These are phyloP conservation scores for Cephus nigrinus DNA, from an alignment of 2,888 invertebrate species.

Conservation along the genomic window DNA sequence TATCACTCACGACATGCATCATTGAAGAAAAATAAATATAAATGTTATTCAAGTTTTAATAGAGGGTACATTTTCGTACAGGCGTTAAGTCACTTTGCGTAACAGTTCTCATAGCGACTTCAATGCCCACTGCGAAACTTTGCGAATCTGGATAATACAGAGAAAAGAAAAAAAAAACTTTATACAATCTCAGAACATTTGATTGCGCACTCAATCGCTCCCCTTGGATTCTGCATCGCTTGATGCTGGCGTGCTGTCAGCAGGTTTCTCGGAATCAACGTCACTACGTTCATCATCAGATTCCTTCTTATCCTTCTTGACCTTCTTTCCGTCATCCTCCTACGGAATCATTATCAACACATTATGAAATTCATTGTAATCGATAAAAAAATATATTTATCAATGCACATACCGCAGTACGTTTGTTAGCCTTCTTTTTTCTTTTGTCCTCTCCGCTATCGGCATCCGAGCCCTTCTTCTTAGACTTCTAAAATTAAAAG, in stretches of 20 bases:
- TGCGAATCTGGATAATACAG: not conserved
- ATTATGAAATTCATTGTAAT: not conserved
- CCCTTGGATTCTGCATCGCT: slow-evolving; percentile 60
- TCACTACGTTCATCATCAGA: slow-evolving; percentile 75
- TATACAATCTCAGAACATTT: not conserved
- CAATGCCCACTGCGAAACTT: not conserved
- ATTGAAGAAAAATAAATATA: not conserved
- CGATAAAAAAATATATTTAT: not conserved
- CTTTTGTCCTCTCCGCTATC: slow-evolving; percentile 29
- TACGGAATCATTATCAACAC: slow-evolving; percentile 3
- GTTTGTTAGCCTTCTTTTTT: slow-evolving; percentile 36
- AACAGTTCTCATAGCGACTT: not conserved
- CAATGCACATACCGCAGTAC: not conserved
- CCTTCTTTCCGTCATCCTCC: slow-evolving; percentile 58
- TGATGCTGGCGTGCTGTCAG: slow-evolving; percentile 61
- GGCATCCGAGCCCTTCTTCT: slow-evolving; percentile 39
- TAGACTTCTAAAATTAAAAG: slow-evolving; percentile 19
- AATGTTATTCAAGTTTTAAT: not conserved
- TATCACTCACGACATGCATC: not conserved
- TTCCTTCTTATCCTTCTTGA: slow-evolving; percentile 68
- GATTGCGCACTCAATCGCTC: slow-evolving; percentile 44
- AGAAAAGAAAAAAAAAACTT: not conserved
- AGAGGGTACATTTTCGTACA: not conserved
- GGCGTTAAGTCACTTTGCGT: not conserved
- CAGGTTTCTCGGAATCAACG: slow-evolving; percentile 73